Evolutionary conservation across 2,888 invertebrate genomes (phyloP).

Genomic region (Meiosimyza platycephala): DNA sequence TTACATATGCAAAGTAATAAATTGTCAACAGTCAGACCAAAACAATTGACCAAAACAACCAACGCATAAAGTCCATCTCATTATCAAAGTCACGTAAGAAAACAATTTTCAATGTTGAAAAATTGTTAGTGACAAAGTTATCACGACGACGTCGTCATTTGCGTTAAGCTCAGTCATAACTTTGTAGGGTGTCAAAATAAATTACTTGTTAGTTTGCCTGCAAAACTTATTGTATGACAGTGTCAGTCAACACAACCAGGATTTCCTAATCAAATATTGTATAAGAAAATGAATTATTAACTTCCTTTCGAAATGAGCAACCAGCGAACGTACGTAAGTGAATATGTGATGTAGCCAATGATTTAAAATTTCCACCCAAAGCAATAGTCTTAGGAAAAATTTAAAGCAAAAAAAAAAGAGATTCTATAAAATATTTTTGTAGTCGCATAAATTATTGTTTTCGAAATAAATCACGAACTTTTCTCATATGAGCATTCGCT

Average conservation of each 20-base stretch:
- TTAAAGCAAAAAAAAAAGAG: too few relatives aligned
- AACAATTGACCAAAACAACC: too few relatives aligned
- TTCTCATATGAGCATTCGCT: slow-evolving; percentile 38
- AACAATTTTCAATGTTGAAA: slow-evolving; percentile 51
- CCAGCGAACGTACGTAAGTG: not conserved
- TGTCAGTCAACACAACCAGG: not conserved
- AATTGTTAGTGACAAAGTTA: slow-evolving; percentile 46
- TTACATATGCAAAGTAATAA: too few relatives aligned
- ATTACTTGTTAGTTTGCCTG: slow-evolving; percentile 19
- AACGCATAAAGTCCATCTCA: slow-evolving; percentile 45
- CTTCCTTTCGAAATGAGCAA: slow-evolving; percentile 6
- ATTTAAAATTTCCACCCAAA: too few relatives aligned
- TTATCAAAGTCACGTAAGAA: slow-evolving; percentile 63
- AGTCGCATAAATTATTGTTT: slow-evolving; percentile 34
- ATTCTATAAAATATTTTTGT: too few relatives aligned
- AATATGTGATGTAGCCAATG: too few relatives aligned
- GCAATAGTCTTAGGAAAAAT: too few relatives aligned
- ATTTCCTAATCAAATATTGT: slow-evolving; percentile 23
- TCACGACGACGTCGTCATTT: slow-evolving; percentile 18
- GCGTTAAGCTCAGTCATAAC: slow-evolving; percentile 15
- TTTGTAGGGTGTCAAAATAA: slow-evolving; percentile 22
- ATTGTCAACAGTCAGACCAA: too few relatives aligned
- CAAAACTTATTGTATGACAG: slow-evolving; percentile 6
- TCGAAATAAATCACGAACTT: slow-evolving; percentile 52
- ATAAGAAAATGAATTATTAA: slow-evolving; percentile 5